These are phyloP conservation scores for Azemiops feae DNA, from an alignment of 2,113 vertebrate genomes.

Conservation along the genomic window DNA sequence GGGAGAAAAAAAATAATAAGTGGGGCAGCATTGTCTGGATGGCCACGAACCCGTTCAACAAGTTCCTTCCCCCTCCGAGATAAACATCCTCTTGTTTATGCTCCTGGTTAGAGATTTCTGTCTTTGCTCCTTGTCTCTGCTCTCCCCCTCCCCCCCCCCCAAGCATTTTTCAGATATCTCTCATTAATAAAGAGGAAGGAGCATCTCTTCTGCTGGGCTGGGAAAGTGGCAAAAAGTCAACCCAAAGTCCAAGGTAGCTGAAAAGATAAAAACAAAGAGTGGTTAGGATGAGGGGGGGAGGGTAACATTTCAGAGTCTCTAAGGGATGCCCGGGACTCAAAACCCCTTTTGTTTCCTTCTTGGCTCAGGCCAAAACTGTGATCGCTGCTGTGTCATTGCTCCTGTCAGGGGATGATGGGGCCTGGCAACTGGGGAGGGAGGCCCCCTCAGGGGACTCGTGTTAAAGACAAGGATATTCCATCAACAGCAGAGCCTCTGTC, in stretches of 20 bases:
- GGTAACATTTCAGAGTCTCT: constrained; percentile 72
- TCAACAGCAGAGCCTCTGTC: constrained; percentile 74
- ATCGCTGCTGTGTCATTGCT: constrained; percentile 61
- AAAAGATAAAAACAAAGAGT: constrained; percentile 64
- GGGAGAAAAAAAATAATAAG: neutral
- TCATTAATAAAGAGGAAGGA: constrained; percentile 44
- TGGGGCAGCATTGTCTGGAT: neutral
- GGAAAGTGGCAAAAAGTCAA: constrained; percentile 68
- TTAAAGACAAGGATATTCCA: constrained; percentile 64
- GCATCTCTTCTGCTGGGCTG: constrained; percentile 58
- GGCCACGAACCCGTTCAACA: neutral
- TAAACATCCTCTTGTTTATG: neutral
- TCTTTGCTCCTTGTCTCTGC: neutral
- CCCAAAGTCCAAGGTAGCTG: constrained; percentile 55
- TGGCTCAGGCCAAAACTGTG: constrained; percentile 35
- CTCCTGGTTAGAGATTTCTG: neutral
- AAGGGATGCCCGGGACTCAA: constrained; percentile 30
- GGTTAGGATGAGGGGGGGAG: constrained; percentile 25
- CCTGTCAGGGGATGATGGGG: constrained; percentile 63
- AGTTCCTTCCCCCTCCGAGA: neutral
- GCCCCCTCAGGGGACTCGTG: constrained; percentile 62
- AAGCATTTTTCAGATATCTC: neutral
- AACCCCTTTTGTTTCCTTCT: constrained; percentile 62
- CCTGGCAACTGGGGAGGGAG: constrained; percentile 56
- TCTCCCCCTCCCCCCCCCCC: neutral